Base-by-base conservation (phyloP, 2,113 vertebrate species). In the Prionailurus viverrinus region DNA sequence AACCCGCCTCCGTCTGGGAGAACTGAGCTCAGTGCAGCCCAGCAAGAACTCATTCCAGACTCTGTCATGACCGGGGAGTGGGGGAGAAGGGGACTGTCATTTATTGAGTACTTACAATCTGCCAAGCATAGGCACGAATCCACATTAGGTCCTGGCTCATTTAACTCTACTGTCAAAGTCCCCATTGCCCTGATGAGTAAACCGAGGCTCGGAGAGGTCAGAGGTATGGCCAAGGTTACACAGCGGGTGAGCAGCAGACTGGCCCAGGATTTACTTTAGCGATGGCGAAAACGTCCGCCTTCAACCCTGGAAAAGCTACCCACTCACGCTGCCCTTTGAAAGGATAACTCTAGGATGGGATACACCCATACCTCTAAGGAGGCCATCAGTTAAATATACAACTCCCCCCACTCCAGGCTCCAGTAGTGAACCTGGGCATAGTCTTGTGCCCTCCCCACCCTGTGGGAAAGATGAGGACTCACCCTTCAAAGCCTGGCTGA, bases 361-460 rank as follows among this genome's bases (percentile, higher is more conserved):
- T 48, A 65, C 83, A 6, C 51, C 25, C 15, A 31, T 13, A n/a
- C 39, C 6, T 76, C 76, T 74, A 41, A 53, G 21, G 27, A n/a
- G 55, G 41, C 74, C 74, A 31, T 25, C 33, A 41, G 63, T 39
- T 80, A 80, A 86, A 80, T 36, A 58, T 7, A 36, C 23, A 19
- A n/a, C 55, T 19, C 8, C 19, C 4, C 25, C 18, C 23, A 48
- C 80, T 23, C 11, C 9, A 23, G 66, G 69, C 33, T 36, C 45
- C 58, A 48, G 74, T 8, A 68, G 21, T 63, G 63, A 48, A 33
- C 33, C 16, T 10, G 53, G 41, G 29, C 71, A 16, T 13, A 53
- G 48, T 7, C 10, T 19, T 8, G 3, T 0, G 5, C 10, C 23
- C 11, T 15, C 45, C 45, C 21, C 3, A 1, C 18, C 27, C 55